phyloP scores from a whole-genome alignment of 2,888 invertebrate genomes.

The Metacarcinus magister region DNA sequence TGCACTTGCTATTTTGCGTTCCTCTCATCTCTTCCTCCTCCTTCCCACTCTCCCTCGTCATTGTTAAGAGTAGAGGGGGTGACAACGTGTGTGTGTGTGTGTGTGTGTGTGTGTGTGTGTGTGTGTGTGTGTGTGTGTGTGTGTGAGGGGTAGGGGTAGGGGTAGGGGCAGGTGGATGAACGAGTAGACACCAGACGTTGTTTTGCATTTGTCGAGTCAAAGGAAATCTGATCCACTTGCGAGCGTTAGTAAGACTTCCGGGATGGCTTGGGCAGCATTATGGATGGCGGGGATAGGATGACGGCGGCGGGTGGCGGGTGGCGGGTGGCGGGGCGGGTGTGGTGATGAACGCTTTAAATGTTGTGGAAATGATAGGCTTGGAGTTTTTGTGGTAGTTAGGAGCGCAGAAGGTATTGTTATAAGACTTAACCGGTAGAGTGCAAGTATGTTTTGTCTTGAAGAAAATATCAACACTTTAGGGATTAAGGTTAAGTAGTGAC shows the following conservation, averaged over 20 bases:
- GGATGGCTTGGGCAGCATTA: constrained; percentile 16
- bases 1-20: not conserved
- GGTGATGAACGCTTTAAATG: constrained; percentile 38
- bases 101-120: not conserved
- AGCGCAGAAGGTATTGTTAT: constrained; percentile 6
- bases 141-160: not conserved
- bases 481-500: not conserved
- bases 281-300: not conserved
- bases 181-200: constrained; percentile 47
- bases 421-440: too few species aligned
- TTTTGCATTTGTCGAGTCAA: constrained; percentile 66
- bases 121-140: not conserved
- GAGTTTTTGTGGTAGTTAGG: constrained; percentile 15
- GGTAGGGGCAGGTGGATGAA: not conserved
- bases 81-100: not conserved
- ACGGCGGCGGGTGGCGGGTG: constrained; percentile 16
- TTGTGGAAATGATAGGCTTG: not conserved
- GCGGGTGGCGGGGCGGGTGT: constrained; percentile 19
- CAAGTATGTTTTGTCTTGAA: too few species aligned
- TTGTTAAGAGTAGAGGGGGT: not conserved
- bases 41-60: not conserved
- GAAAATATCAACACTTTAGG: too few species aligned
- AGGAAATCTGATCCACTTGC: constrained; percentile 73
- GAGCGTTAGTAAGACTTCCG: constrained; percentile 68
- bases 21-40: not conserved